Percentiles rank a stretch among this genome's conserved stretches.
phyloP scores from a whole-genome alignment of 2,888 invertebrate species.

The Chironomus riparius region DNA sequence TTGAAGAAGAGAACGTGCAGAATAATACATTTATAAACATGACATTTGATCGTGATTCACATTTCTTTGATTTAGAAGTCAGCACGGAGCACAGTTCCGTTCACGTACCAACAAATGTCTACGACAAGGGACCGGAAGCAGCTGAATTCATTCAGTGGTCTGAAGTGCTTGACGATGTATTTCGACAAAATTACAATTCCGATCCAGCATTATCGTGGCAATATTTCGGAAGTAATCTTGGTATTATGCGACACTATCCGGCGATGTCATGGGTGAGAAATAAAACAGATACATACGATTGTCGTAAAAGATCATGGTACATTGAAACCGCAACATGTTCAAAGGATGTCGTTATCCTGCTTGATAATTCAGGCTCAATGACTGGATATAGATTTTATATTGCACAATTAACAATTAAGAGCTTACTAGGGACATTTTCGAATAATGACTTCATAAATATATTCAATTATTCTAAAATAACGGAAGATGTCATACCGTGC shows the following conservation, averaged over 20 bases:
- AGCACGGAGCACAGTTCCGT: conserved; percentile 75
- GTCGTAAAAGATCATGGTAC: conserved; percentile 88
- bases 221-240: conserved; percentile 91
- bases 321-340: conserved; percentile 96
- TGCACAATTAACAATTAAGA: conserved; percentile 76
- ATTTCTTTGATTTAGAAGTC: conserved; percentile 76
- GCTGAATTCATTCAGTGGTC: conserved; percentile 85
- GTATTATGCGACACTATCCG: conserved; percentile 88
- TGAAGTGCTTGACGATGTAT: conserved; percentile 70
- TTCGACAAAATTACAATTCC: conserved; percentile 72
- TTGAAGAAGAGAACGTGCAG: conserved; percentile 33
- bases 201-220: conserved; percentile 94
- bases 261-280: conserved; percentile 37
- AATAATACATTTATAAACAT: conserved; percentile 49
- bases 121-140: conserved; percentile 51
- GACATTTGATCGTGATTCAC: conserved; percentile 59
- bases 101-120: conserved; percentile 91
- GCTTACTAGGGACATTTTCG: conserved; percentile 87
- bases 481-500: conserved; percentile 69
- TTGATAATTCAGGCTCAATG: conserved; percentile 97
- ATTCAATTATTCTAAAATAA: conserved; percentile 65
- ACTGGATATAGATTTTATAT: conserved; percentile 67
- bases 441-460: conserved; percentile 98
- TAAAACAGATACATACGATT: conserved; percentile 75
- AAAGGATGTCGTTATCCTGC: conserved; percentile 90